Percentiles rank a stretch among this genome's conserved stretches.
Conservation (phyloP, 1,140 invertebrate genomes). For the Patella vulgata region DNA sequence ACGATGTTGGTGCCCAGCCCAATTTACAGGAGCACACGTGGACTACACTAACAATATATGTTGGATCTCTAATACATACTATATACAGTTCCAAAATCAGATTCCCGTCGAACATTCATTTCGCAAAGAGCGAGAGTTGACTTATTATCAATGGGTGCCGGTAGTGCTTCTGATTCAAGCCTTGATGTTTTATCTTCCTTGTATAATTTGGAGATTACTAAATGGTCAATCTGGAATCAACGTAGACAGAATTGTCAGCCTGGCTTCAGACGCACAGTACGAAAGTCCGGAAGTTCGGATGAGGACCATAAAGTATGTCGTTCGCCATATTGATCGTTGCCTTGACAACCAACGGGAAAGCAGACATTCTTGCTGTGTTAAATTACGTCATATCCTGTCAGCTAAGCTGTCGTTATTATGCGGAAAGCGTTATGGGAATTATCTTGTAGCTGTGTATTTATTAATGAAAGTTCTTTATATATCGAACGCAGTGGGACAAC, state of each 20-base stretch:
- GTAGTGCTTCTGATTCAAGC: conserved; percentile 71
- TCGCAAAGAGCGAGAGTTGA: conserved; percentile 55
- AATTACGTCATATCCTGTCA: conserved; percentile 57
- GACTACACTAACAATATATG: conserved; percentile 67
- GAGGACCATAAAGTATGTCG: conserved; percentile 63
- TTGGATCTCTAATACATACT: conserved; percentile 68
- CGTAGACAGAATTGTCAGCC: conserved; percentile 60
- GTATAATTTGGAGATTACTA: conserved; percentile 70
- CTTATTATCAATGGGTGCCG: conserved; percentile 73
- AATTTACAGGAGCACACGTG: conserved; percentile 68
- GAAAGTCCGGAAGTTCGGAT: conserved; percentile 60
- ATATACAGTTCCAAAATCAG: conserved; percentile 59
- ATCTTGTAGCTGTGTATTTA: conserved; percentile 68
- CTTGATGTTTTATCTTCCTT: conserved; percentile 71
- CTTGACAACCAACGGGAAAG: conserved; percentile 63
- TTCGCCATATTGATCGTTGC: conserved; percentile 64
- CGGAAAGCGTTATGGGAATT: conserved; percentile 69
- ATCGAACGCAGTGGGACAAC: conserved; percentile 69
- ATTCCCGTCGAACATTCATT: conserved; percentile 47
- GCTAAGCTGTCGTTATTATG: conserved; percentile 60
- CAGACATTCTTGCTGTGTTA: conserved; percentile 57
- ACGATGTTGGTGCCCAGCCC: conserved; percentile 52
- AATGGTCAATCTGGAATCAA: conserved; percentile 69
- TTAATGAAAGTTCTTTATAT: conserved; percentile 70
- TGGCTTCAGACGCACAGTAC: conserved; percentile 55